Evolutionary conservation across 1,140 invertebrate species (phyloP), one percentile per base, ranked within the genome.

Genomic region (Glossosoma conforme): DNA sequence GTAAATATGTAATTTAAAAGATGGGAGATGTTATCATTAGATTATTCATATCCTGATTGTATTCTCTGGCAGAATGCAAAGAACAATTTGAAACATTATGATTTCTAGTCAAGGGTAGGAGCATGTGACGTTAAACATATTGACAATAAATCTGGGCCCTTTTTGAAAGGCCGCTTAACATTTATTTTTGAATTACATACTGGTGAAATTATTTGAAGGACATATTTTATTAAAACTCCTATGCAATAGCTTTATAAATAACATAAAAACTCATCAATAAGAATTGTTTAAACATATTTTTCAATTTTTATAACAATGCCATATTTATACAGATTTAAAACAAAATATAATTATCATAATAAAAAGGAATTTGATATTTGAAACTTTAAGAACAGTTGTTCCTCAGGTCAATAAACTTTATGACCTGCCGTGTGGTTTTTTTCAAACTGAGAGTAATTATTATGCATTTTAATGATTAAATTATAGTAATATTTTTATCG

Each of bases 51-150:
- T n/a, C n/a, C n/a, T n/a, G n/a, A n/a, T n/a, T n/a, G n/a, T n/a
- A n/a, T n/a, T n/a, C n/a, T n/a, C n/a, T n/a, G n/a, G n/a, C n/a
- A n/a, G n/a, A n/a, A n/a, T n/a, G n/a, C n/a, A n/a, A n/a, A n/a
- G n/a, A n/a, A n/a, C n/a, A n/a, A n/a, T n/a, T n/a, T n/a, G n/a
- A n/a, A n/a, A n/a, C n/a, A n/a, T n/a, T 46, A 30, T 50, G 38
- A 48, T 28, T 48, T 54, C 52, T 54, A 54, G 52, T 54, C 52
- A 54, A 42, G 35, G 42, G 35, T 43, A 43, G 44, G 45, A 54
- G 46, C 18, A 41, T 32, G 36, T 43, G 38, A 54, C 38, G 25
- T 54, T 38, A 14, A 54, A 14, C 22, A 43, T 47, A 54, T 54
- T 54, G 52, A 54, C 52, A 54, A 54, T 54, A 54, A 54, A 54